Conservation (phyloP, 92 coral and sea anemone genomes). For the Epizoanthus fatuus region DNA sequence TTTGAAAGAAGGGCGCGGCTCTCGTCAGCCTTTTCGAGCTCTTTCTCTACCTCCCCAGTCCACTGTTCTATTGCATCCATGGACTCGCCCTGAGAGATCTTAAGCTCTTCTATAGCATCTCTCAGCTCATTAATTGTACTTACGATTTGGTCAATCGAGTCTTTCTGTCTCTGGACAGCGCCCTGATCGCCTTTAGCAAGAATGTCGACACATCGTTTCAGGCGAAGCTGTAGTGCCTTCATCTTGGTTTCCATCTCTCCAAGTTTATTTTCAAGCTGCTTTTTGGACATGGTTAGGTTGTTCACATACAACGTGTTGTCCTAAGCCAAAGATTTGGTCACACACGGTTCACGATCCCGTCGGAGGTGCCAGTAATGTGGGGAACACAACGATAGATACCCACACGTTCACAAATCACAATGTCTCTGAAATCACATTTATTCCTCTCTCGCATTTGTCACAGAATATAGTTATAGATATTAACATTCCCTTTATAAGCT, state of each 20-base stretch:
- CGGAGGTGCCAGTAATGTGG: conserved; percentile 53
- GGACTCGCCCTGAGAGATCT: conserved; percentile 41
- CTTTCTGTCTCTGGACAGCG: conserved; percentile 29
- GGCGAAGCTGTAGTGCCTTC: conserved; percentile 33
- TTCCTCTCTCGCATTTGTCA: too few relatives aligned
- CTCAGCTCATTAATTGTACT: conserved; percentile 37
- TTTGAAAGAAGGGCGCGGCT: background rate
- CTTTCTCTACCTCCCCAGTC: conserved; percentile 35
- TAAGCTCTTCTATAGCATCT: conserved; percentile 40
- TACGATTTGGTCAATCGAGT: conserved; percentile 11
- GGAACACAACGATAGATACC: too few relatives aligned
- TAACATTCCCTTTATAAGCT: too few relatives aligned
- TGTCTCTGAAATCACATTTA: too few relatives aligned
- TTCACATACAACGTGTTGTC: background rate
- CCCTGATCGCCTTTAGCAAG: conserved; percentile 28
- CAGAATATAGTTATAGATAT: too few relatives aligned
- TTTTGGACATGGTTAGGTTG: conserved; percentile 17
- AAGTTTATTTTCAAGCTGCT: conserved; percentile 14
- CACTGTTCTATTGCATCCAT: conserved; percentile 23
- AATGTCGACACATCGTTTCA: conserved; percentile 3
- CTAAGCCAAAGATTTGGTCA: too few relatives aligned
- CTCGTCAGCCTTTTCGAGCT: conserved; percentile 39
- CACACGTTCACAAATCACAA: too few relatives aligned
- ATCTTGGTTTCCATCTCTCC: conserved; percentile 47
- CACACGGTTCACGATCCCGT: conserved; percentile 21